Base-by-base conservation (phyloP, 2,888 invertebrate species). In the Trypoxylon attenuatum region DNA sequence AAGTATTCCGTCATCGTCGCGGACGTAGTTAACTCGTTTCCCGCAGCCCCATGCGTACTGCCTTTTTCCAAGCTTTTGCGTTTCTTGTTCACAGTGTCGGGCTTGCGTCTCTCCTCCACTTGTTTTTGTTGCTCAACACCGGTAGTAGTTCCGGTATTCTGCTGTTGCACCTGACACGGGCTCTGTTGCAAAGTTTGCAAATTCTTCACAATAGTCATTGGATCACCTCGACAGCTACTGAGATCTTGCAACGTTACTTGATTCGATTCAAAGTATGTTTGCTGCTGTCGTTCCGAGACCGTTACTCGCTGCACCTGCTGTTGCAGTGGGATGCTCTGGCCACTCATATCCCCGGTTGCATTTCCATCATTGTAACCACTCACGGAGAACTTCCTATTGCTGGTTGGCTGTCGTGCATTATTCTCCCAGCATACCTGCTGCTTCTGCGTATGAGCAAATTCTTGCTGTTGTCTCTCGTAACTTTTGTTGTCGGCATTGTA, bases 191-290 rank as follows among this genome's bases (percentile, higher is more conserved):
- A 82, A 55, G 89, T 90, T 86, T 91, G 91, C 74, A 93, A 88
- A 85, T 92, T 93, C 85, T 93, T 93, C 23, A 93, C 93, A 81
- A 93, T 92, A 81, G 91, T 92, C 92, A 93, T 93, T 2, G 93
- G 92, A 83, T 93, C 93, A 22, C 92, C 93, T 42, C 93, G 88
- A 84, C 93, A 93, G 83, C 93, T 92, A 61, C 92, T 92, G 52
- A 93, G 87, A 87, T 93, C 93, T 87, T 93, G 93, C 79, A 93
- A 87, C 23, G 91, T 90, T 18, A 90, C 89, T 77, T 89, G 90
- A 82, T 87, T 90, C 47, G 91, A 87, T 80, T 93, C 93, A 84
- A 92, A 92, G 87, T 92, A 93, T 59, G 90, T 87, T 72, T 90
- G 91, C 82, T 92, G 92, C 64, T 91, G 88, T 71, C 89, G 88